Evolutionary conservation across 2,113 vertebrate genomes (phyloP), one percentile per base, ranked within the genome.

Genomic region (Myotis brandtii): DNA sequence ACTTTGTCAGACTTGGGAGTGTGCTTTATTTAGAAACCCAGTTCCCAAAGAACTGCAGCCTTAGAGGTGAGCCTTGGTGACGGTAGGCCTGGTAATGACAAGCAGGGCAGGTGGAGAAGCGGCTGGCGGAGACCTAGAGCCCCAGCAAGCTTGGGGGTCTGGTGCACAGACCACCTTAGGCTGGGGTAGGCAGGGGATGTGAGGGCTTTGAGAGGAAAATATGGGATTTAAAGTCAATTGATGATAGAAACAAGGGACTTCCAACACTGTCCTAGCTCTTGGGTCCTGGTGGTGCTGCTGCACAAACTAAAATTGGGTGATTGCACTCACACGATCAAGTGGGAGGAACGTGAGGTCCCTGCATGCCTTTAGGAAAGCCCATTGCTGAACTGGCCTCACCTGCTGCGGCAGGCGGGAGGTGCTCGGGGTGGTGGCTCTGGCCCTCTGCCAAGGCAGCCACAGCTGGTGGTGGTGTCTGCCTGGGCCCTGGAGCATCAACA

Each of bases 141-240:
- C 3, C 16, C 6, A 0, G 27, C 5, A 2, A 18, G 64, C 23
- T 52, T 5, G 1, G 13, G 9, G 12, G 3, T 8, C 18, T 27
- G 23, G n/a, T 76, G 82, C 10, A 9, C 16, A 50, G 54, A 23
- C 40, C 13, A 7, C 72, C 4, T 4, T 25, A 56, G 32, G 27
- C 37, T 40, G 86, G 25, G 25, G 10, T 9, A 5, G 13, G 25
- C 27, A 12, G 21, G 5, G 30, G 27, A 6, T 6, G 16, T 2
- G 52, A 40, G 34, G 17, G 6, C 37, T 75, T 11, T 46, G 32
- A 27, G 14, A 4, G 62, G 54, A 59, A 48, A 21, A 10, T 27
- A 1, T 0, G 7, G 30, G 54, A 2, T 40, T 34, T 1, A 12
- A 20, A 48, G 79, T 80, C 25, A 2, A 16, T 1, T 16, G 4